Evolutionary conservation across 2,797 vertebrate species (phyloP).

Genomic region (Steatocranus sp.): DNA sequence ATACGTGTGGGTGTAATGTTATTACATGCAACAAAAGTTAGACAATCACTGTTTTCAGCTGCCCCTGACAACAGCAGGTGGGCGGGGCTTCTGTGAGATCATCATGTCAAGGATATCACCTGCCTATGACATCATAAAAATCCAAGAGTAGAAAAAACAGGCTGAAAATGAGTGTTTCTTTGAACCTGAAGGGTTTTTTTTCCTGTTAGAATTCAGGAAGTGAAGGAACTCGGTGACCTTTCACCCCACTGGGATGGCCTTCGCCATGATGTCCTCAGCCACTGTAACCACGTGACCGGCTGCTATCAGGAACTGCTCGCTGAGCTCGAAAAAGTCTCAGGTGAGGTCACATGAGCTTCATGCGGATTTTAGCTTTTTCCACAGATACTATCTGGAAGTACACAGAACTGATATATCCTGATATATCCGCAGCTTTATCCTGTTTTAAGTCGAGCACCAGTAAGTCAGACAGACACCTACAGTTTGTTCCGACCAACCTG

Average conservation of each 20-base stretch:
- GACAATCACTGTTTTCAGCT: neutral
- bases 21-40: neutral
- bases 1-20: neutral
- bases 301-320: slow-evolving; percentile 84
- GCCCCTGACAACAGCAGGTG: neutral
- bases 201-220: slow-evolving; percentile 81
- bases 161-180: neutral
- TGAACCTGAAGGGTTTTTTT: neutral
- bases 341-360: neutral
- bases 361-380: neutral
- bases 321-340: slow-evolving; percentile 70
- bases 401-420: neutral
- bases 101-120: neutral
- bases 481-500: slow-evolving; percentile 93
- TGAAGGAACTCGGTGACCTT: slow-evolving; percentile 86
- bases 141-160: neutral
- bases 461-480: slow-evolving; percentile 87
- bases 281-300: slow-evolving; percentile 84
- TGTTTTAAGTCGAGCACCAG: slow-evolving; percentile 90
- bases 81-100: neutral
- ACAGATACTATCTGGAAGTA: neutral
- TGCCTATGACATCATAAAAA: neutral
- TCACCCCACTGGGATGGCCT: slow-evolving; percentile 91
- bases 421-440: slow-evolving; percentile 41
- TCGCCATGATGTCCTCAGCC: slow-evolving; percentile 82